These are phyloP conservation scores for Polyommatus icarus DNA, from an alignment of 2,888 invertebrate species.

Conservation along the genomic window DNA sequence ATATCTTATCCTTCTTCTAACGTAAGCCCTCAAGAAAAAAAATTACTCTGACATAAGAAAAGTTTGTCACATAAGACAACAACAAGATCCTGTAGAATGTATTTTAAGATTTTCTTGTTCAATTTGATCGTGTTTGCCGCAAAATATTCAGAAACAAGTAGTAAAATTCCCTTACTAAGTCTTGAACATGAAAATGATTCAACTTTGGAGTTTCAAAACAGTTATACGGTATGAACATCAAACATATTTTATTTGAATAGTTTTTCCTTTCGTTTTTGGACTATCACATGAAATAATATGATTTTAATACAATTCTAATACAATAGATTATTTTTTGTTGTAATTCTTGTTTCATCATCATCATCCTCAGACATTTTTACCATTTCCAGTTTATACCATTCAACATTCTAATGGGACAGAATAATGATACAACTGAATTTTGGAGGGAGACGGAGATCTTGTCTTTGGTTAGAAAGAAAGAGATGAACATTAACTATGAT, in stretches of 20 bases:
- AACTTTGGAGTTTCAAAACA: background rate
- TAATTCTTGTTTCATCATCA: too few species aligned
- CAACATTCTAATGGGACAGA: constrained; percentile 58
- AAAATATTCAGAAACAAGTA: background rate
- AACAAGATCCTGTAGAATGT: background rate
- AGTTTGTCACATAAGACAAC: background rate
- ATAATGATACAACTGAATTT: constrained; percentile 67
- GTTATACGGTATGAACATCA: background rate
- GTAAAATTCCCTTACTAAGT: background rate
- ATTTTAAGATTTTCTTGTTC: background rate
- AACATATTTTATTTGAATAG: background rate
- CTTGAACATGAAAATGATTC: background rate
- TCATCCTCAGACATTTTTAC: background rate
- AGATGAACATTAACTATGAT: constrained; percentile 59
- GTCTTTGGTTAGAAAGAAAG: constrained; percentile 56
- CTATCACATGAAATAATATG: too few species aligned
- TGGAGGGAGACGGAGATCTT: constrained; percentile 72
- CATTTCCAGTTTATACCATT: constrained; percentile 63
- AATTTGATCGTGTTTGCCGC: background rate
- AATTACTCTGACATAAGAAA: background rate
- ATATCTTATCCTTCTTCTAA: too few species aligned
- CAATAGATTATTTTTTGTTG: too few species aligned
- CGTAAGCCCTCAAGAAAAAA: background rate
- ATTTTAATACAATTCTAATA: too few species aligned
- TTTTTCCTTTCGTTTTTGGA: too few species aligned